Conservation (phyloP, 2,888 invertebrate species). For the Ptychoptera albimana region DNA sequence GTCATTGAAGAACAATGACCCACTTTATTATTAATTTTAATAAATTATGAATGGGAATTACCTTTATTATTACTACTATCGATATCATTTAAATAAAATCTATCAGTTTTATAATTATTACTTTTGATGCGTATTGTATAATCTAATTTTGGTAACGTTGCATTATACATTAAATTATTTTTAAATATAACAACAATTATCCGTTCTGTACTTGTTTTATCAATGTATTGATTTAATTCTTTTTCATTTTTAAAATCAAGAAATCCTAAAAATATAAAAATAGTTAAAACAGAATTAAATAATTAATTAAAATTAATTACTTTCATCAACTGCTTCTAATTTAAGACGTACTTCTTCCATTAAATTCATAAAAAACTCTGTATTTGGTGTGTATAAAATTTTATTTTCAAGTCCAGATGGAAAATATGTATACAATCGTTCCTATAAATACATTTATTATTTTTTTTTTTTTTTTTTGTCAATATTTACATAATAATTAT, state of each 20-base stretch:
- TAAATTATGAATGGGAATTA: neutral
- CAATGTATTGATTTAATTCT: neutral
- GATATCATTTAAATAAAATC: neutral
- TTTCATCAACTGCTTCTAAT: constrained; percentile 1
- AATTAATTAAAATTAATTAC: neutral
- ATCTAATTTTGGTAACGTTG: neutral
- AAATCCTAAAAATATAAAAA: neutral
- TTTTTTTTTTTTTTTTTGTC: no score
- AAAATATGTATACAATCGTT: neutral
- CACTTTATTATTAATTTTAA: no score
- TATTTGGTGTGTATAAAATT: constrained; percentile 5
- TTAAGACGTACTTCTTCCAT: constrained; percentile 4
- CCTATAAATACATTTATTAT: no score
- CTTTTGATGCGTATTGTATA: neutral
- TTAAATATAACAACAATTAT: neutral
- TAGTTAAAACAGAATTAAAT: neutral
- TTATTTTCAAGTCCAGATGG: constrained; percentile 5
- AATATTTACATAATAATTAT: no score
- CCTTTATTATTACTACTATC: neutral
- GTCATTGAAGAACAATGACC: no score
- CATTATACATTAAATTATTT: neutral
- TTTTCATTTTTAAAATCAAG: neutral
- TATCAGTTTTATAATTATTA: neutral
- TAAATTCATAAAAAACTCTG: neutral
- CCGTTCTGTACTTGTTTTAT: neutral